Conservation (phyloP, 2,888 invertebrate genomes). For the Diogma glabrata region DNA sequence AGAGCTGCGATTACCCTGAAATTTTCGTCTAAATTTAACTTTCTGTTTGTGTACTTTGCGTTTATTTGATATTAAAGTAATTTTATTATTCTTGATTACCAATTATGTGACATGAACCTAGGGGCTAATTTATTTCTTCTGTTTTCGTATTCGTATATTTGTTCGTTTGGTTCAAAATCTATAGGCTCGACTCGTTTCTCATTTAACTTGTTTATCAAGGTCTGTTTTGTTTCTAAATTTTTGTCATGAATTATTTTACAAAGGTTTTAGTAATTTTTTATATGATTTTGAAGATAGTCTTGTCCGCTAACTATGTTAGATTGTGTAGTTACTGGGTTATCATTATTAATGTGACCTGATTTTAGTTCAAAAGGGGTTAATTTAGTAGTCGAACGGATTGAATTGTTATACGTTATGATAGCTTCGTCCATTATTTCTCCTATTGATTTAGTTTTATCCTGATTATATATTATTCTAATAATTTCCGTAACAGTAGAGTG, state of each 20-base stretch:
- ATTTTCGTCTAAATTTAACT: neutral
- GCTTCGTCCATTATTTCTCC: constrained; percentile 15
- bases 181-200: constrained; percentile 2
- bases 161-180: constrained; percentile 2
- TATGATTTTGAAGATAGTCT: too few species aligned
- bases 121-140: constrained; percentile 3
- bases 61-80: constrained; percentile 2
- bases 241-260: neutral
- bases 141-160: constrained; percentile 10
- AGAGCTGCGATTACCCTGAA: neutral
- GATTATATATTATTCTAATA: constrained; percentile 14
- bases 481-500: constrained; percentile 16
- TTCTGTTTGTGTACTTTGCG: neutral
- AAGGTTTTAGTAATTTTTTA: neutral
- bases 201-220: neutral
- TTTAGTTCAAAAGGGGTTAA: constrained; percentile 14
- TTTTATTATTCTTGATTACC: constrained; percentile 8
- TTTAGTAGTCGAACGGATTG: constrained; percentile 14
- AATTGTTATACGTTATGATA: constrained; percentile 10
- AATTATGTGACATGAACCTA: constrained; percentile 11
- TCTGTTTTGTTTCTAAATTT: neutral
- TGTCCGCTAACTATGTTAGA: too few species aligned
- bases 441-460: constrained; percentile 13
- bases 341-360: constrained; percentile 12
- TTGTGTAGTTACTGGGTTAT: constrained; percentile 4